Conservation (phyloP, 2,113 vertebrate genomes). For the Myiopsitta monachus region DNA sequence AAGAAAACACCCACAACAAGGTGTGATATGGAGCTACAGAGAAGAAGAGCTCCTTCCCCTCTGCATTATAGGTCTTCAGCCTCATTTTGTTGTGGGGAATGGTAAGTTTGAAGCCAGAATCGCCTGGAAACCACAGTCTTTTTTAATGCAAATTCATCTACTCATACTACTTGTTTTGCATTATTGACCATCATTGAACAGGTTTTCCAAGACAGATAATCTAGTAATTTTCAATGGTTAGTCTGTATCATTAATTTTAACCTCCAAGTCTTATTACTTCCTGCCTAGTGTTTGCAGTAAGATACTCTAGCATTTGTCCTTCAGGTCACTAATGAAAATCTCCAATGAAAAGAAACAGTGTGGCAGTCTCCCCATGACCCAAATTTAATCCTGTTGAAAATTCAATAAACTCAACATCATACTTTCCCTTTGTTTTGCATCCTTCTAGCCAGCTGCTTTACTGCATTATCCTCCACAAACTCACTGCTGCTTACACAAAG, state of each 20-base stretch:
- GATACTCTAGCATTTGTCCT: not conserved
- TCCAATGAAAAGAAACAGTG: not conserved
- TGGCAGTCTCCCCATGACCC: not conserved
- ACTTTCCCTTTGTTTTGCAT: constrained; percentile 13
- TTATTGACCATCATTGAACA: not conserved
- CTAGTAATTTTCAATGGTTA: not conserved
- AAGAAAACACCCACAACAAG: not conserved
- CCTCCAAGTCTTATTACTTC: not conserved
- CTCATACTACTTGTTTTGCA: not conserved
- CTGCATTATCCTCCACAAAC: not conserved
- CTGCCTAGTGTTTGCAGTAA: not conserved
- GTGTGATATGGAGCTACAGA: not conserved
- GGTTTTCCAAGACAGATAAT: not conserved
- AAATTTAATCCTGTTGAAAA: constrained; percentile 1
- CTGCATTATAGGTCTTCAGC: not conserved
- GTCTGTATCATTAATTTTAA: not conserved
- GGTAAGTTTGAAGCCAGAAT: not conserved
- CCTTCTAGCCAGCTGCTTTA: not conserved
- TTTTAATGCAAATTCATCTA: not conserved
- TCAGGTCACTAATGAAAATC: not conserved
- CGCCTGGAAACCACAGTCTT: not conserved
- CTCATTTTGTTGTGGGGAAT: not conserved
- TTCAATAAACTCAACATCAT: not conserved
- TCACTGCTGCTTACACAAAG: not conserved
- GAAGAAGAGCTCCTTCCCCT: not conserved